Evolutionary conservation across 2,888 invertebrate species (phyloP).

Genomic region (Gasteruption jaculator): DNA sequence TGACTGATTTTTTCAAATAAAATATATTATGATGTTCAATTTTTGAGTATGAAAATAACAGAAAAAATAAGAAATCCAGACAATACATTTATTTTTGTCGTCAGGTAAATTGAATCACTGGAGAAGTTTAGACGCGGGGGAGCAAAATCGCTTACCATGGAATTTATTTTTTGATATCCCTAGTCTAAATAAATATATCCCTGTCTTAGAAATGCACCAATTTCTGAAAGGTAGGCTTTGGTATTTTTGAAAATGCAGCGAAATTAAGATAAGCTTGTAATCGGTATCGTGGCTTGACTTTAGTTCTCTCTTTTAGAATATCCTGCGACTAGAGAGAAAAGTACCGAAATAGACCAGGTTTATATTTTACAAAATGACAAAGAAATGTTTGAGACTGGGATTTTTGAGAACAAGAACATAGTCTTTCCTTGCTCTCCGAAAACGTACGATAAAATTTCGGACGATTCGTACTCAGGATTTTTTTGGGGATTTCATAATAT

Average conservation of each 20-base stretch:
- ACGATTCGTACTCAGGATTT: constrained; percentile 51
- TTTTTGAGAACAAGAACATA: constrained; percentile 81
- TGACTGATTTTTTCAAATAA: neutral
- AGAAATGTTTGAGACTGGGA: constrained; percentile 76
- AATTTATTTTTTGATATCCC: constrained; percentile 77
- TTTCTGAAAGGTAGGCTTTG: constrained; percentile 61
- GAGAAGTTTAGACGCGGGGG: constrained; percentile 59
- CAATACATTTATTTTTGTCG: constrained; percentile 9
- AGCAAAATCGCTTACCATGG: constrained; percentile 72
- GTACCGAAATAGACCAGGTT: constrained; percentile 67
- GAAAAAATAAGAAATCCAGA: no score
- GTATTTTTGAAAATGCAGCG: neutral
- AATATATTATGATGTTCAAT: no score
- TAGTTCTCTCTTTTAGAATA: constrained; percentile 47
- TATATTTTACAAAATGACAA: constrained; percentile 81
- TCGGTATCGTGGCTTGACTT: neutral
- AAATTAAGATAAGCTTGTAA: neutral
- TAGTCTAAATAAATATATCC: constrained; percentile 73
- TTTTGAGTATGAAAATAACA: no score
- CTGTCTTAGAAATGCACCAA: constrained; percentile 83
- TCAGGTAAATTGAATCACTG: constrained; percentile 76
- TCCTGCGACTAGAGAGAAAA: constrained; percentile 41
- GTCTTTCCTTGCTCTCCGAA: constrained; percentile 53
- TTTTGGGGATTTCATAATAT: constrained; percentile 75
- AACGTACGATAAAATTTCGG: constrained; percentile 41